Conservation (phyloP, 1,140 invertebrate genomes). For the Trachymyrmex cornetzi region DNA sequence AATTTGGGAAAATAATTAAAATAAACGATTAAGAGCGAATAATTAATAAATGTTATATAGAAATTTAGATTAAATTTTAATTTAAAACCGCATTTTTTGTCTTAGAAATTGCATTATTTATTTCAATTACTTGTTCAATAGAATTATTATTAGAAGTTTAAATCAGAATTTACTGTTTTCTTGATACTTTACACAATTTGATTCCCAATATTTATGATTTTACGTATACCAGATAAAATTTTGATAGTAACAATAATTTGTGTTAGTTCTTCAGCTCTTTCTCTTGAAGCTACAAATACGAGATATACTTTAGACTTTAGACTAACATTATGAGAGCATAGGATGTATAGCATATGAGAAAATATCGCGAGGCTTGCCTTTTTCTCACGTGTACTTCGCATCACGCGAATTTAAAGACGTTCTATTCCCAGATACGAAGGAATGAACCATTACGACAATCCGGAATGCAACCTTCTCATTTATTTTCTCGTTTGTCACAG, state of each 20-base stretch:
- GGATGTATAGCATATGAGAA: constrained; percentile 58
- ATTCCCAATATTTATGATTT: constrained; percentile 1
- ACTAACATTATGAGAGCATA: constrained; percentile 46
- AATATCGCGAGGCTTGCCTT: constrained; percentile 64
- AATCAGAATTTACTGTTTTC: neutral
- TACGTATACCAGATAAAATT: neutral
- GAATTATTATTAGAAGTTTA: neutral
- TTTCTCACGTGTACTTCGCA: constrained; percentile 73
- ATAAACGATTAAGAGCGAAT: neutral
- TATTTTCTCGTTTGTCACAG: constrained; percentile 56
- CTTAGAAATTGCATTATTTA: neutral
- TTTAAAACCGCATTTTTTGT: neutral
- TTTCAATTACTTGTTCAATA: neutral
- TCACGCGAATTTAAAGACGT: constrained; percentile 73
- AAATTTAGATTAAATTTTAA: neutral
- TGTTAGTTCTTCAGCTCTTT: neutral
- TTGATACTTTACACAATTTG: neutral
- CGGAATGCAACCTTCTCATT: constrained; percentile 54
- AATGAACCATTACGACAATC: constrained; percentile 29
- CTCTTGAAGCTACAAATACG: neutral
- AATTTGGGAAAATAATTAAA: neutral
- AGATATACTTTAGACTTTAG: neutral
- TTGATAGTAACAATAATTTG: too few species aligned
- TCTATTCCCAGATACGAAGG: constrained; percentile 70
- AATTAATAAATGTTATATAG: neutral